These are phyloP conservation scores for Orchesella cincta DNA, from an alignment of 1,140 invertebrate species.

Conservation along the genomic window DNA sequence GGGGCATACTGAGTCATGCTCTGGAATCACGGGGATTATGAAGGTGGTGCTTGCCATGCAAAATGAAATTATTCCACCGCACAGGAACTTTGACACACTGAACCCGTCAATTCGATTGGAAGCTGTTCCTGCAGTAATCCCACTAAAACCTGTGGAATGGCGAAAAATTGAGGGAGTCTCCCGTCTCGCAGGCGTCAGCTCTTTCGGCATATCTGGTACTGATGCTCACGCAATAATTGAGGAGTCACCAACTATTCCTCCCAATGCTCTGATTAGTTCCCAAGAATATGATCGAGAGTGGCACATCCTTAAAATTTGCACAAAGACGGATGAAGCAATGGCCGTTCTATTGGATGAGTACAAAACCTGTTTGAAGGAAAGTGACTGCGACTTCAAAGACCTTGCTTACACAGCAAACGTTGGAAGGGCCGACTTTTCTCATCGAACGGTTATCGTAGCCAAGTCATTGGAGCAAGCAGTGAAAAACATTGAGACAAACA, in stretches of 20 bases:
- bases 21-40: slow-evolving; percentile 18
- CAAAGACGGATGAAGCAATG: slow-evolving; percentile 32
- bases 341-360: slow-evolving; percentile 30
- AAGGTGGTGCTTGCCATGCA: slow-evolving; percentile 17
- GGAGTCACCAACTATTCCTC: slow-evolving; percentile 5
- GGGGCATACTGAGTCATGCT: slow-evolving; percentile 16
- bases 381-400: background rate
- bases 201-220: slow-evolving; percentile 42
- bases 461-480: slow-evolving; percentile 20
- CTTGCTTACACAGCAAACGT: slow-evolving; percentile 32
- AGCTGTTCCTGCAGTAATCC: slow-evolving; percentile 14
- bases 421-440: slow-evolving; percentile 38
- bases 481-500: slow-evolving; percentile 24
- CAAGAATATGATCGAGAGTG: background rate
- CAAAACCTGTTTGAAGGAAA: background rate
- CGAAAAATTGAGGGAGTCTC: background rate
- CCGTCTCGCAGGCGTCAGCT: slow-evolving; percentile 20
- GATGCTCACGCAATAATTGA: slow-evolving; percentile 41
- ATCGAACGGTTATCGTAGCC: slow-evolving; percentile 29
- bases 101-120: background rate
- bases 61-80: slow-evolving; percentile 3
- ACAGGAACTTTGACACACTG: background rate
- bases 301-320: background rate
- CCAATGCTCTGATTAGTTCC: background rate
- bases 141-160: background rate